Evolutionary conservation across 2,888 invertebrate species (phyloP).

Genomic region (Drosophila falleni): DNA sequence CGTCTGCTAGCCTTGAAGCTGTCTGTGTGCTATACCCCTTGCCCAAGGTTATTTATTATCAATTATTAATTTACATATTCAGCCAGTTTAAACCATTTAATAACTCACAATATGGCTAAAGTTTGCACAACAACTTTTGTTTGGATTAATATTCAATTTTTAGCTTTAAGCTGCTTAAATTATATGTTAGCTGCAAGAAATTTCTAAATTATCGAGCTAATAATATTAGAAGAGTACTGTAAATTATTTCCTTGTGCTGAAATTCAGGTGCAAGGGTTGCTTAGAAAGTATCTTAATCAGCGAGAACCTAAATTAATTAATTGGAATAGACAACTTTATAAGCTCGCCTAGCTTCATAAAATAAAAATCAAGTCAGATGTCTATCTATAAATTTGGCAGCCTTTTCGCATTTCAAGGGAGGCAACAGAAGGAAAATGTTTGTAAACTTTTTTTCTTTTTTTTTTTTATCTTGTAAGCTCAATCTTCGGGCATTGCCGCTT

Average conservation of each 20-base stretch:
- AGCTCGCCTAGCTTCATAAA: constrained; percentile 43
- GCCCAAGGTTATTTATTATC: not conserved
- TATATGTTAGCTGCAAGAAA: not conserved
- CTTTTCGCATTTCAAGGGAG: constrained; percentile 12
- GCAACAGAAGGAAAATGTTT: not conserved
- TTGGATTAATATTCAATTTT: constrained; percentile 2
- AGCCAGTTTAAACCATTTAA: not conserved
- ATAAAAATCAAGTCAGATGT: constrained; percentile 67
- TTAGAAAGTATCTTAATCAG: constrained; percentile 3
- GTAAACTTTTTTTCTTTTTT: constrained; percentile 11
- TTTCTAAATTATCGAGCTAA: not conserved
- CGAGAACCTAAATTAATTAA: constrained; percentile 12
- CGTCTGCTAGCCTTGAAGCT: constrained; percentile 27
- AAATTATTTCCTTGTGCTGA: not conserved
- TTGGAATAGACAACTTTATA: constrained; percentile 12
- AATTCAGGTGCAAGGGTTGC: not conserved
- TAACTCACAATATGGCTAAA: not conserved
- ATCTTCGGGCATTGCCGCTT: constrained; percentile 63
- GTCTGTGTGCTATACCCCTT: not conserved
- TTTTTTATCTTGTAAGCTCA: constrained; percentile 14
- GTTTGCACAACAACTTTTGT: constrained; percentile 8
- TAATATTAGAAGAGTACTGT: not conserved
- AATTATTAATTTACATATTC: constrained; percentile 5
- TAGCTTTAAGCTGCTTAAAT: not conserved
- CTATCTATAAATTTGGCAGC: constrained; percentile 59